Base-by-base conservation (phyloP, 1,140 invertebrate species). In the Calliphora vicina region DNA sequence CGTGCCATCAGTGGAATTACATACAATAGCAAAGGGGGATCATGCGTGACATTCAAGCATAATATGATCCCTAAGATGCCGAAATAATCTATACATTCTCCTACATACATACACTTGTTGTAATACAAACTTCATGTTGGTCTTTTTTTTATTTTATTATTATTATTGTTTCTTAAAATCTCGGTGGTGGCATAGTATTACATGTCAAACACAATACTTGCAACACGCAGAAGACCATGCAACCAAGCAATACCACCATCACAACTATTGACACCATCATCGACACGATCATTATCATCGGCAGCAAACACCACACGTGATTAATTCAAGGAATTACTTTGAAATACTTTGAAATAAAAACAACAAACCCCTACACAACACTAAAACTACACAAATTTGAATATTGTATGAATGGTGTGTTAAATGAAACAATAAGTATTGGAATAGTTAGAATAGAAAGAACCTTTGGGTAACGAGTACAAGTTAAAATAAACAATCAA, bases 41-140 rank as follows among this genome's bases (percentile, higher is more conserved):
- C 20, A 67, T 67, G 61, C 61, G 61, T 67, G 61, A 67, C 61
- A 67, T 67, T 67, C 25, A 67, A 12, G 61, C 17, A 67, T 67
- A 67, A 67, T 67, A 67, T 23, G 61, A 67, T 67, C 61, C 61
- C 61, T 67, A 23, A 23, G 61, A 23, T 1, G 17, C 0, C 45
- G 17, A 10, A 50, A 4, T 12, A 50, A 35, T 35, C 35, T 10
- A 35, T 10, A 35, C 35, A 35, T 35, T 35, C 35, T 35, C 35
- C 35, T 35, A 35, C n/a, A n/a, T n/a, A 43, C 42, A 43, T 61
- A n/a, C 61, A 67, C 61, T 67, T 67, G 61, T 67, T 67, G 61
- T 67, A 67, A 67, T 67, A 67, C 23, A 23, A 67, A 67, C 61
- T 67, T 67, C 61, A 67, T 67, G 61, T 67, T 67, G 61, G 61